Evolutionary conservation across 2,797 vertebrate species (phyloP), one percentile per base, ranked within the genome.

Genomic region (Cuculus canorus): DNA sequence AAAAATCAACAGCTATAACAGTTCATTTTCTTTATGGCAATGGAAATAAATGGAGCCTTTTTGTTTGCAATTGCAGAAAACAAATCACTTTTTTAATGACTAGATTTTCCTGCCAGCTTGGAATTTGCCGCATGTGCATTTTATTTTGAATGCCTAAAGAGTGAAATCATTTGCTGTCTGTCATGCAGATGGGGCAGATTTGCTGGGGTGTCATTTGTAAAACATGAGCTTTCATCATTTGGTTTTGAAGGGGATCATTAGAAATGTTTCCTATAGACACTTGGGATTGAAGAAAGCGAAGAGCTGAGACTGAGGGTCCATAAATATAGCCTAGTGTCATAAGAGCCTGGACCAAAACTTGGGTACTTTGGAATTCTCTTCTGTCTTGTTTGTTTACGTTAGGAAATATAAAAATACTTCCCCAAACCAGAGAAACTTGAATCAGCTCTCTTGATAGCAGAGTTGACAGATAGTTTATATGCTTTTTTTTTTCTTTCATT

Each of bases 11-110:
- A 48, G 47, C 47, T n/a, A 56, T 47, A 96, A 95, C 90, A 60
- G 68, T 82, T 97, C 93, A 92, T 97, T 95, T 95, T 96, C 82
- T 96, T 97, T 95, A 97, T 96, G 93, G 90, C 65, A 92, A 60
- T 90, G 84, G 90, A 95, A 96, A 96, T 94, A 97, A 97, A 95
- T 93, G 68, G 83, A 96, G 92, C 54, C 52, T 96, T 92, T 91
- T 68, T 93, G 75, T 92, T 97, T 86, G 93, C 90, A 96, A 91
- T 95, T 79, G 39, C 85, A 91, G 88, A 97, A 97, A 97, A 97
- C 95, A 96, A 98, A 97, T 97, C 90, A 96, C 81, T 96, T 97
- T 94, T 97, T 97, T 97, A 96, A 97, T 97, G 97, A 95, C 95
- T 95, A 90, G 95, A 80, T 97, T 97, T 97, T 93, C 78, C 88